phyloP scores from a whole-genome alignment of 2,888 invertebrate genomes.

The Amaurobius ferox region DNA sequence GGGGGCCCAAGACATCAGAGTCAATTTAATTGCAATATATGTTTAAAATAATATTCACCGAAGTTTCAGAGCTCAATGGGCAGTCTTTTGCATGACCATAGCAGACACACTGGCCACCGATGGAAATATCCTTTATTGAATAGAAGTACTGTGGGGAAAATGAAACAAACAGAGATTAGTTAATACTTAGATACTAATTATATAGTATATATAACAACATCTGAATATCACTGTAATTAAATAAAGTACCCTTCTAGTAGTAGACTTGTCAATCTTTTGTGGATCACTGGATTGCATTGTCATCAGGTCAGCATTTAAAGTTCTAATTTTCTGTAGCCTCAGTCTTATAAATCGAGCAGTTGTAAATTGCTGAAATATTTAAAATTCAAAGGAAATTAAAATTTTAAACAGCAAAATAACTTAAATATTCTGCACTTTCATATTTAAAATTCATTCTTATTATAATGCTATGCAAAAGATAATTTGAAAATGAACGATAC shows the following conservation, averaged over 20 bases:
- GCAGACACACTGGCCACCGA: conserved; percentile 93
- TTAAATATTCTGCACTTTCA: neutral
- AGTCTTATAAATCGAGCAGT: conserved; percentile 88
- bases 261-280: conserved; percentile 77
- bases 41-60: conserved; percentile 45
- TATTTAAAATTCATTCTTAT: neutral
- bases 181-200: too few relatives aligned
- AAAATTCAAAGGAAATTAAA: neutral
- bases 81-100: conserved; percentile 92
- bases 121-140: conserved; percentile 90
- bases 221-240: too few relatives aligned
- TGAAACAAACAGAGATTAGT: too few relatives aligned
- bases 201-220: too few relatives aligned
- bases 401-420: neutral
- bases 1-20: too few relatives aligned
- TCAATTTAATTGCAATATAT: too few relatives aligned
- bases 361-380: conserved; percentile 83
- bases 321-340: conserved; percentile 89
- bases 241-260: conserved; percentile 78
- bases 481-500: too few relatives aligned
- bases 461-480: neutral
- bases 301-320: conserved; percentile 82
- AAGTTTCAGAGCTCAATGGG: conserved; percentile 50
- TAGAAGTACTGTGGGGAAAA: conserved; percentile 83
- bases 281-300: conserved; percentile 78